A percentile compares a stretch with the other conserved stretches of the same genome.
phyloP scores from a whole-genome alignment of 2,888 invertebrate genomes.

The Apotomis turbidana region DNA sequence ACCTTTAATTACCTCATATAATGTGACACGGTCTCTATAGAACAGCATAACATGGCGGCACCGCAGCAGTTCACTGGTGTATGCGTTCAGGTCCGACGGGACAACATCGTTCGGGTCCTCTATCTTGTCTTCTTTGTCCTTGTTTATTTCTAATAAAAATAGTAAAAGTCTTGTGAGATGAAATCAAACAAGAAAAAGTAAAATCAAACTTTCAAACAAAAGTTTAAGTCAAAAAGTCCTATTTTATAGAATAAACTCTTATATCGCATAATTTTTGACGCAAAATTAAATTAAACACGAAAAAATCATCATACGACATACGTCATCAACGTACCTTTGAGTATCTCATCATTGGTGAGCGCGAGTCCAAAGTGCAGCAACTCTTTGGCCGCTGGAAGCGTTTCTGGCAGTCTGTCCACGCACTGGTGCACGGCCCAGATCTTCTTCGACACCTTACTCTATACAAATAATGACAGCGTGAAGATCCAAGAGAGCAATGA shows the following conservation, averaged over 20 bases:
- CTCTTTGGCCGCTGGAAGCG: conserved; percentile 87
- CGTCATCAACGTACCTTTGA: conserved; percentile 67
- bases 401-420: conserved; percentile 88
- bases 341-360: conserved; percentile 86
- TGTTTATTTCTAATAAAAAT: conserved; percentile 68
- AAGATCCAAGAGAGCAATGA: not conserved
- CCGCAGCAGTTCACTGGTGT: conserved; percentile 86
- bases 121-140: conserved; percentile 58
- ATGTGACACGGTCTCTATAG: conserved; percentile 87
- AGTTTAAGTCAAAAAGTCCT: too few relatives aligned
- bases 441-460: conserved; percentile 90
- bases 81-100: conserved; percentile 82
- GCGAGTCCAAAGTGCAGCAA: conserved; percentile 89
- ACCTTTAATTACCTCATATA: conserved; percentile 84
- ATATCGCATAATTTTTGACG: too few relatives aligned
- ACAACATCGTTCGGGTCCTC: conserved; percentile 67
- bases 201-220: too few relatives aligned
- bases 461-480: conserved; percentile 3
- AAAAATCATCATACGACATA: not conserved
- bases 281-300: too few relatives aligned
- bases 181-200: too few relatives aligned
- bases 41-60: conserved; percentile 87
- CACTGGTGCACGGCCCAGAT: conserved; percentile 93
- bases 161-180: too few relatives aligned
- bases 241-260: too few relatives aligned